A percentile compares a stretch with the other conserved stretches of the same genome.
phyloP scores from a whole-genome alignment of 2,113 vertebrate genomes.

The Vulpes vulpes region DNA sequence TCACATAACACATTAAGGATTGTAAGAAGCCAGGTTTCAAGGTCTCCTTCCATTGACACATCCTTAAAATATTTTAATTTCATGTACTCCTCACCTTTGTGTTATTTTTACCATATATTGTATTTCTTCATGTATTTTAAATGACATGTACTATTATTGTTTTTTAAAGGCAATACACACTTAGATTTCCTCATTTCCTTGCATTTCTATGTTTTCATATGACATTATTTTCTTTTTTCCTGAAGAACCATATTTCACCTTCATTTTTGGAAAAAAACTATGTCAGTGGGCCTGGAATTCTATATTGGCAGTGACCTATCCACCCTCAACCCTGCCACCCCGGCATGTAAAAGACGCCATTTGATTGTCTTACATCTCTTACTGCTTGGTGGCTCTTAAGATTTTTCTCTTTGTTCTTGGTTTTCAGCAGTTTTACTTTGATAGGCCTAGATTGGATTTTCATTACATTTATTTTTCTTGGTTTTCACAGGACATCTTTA shows the following conservation, averaged over 20 bases:
- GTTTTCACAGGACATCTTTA: not conserved
- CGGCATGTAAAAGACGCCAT: not conserved
- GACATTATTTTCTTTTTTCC: not conserved
- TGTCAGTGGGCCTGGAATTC: not conserved
- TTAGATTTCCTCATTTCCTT: not conserved
- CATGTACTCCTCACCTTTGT: not conserved
- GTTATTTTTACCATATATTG: not conserved
- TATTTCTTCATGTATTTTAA: slow-evolving; percentile 13
- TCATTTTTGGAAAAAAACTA: not conserved
- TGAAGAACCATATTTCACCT: not conserved
- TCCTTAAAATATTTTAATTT: not conserved
- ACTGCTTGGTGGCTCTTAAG: not conserved
- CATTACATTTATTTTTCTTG: not conserved
- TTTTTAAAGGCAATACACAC: not conserved
- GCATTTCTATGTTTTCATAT: not conserved
- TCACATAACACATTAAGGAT: not conserved
- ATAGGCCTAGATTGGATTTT: not conserved
- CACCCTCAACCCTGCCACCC: not conserved
- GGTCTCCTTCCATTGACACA: not conserved
- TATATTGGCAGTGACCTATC: not conserved
- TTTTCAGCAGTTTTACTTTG: slow-evolving; percentile 21
- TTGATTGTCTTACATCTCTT: not conserved
- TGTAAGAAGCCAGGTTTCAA: not conserved
- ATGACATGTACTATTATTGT: not conserved
- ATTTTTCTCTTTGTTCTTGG: not conserved